These are phyloP conservation scores for Melieria picta DNA, from an alignment of 2,888 invertebrate species.

Conservation along the genomic window DNA sequence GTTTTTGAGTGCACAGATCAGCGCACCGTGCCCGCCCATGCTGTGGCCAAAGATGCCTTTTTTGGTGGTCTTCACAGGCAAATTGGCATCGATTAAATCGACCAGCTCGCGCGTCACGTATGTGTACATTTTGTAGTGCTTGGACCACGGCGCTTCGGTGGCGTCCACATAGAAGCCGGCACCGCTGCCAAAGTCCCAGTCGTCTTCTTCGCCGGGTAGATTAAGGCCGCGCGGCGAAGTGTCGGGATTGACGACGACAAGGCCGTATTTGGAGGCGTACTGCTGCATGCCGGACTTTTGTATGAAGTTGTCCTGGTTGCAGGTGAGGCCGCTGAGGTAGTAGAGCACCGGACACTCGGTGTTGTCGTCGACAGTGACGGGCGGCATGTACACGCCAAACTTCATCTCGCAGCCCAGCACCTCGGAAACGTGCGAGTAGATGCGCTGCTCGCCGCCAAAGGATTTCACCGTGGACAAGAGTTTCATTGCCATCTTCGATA, in stretches of 20 bases:
- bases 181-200: constrained; percentile 93
- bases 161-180: constrained; percentile 98
- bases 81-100: constrained; percentile 78
- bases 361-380: constrained; percentile 67
- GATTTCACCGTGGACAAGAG: constrained; percentile 53
- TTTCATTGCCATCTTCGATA: constrained; percentile 49
- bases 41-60: constrained; percentile 88
- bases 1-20: constrained; percentile 89
- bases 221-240: constrained; percentile 93
- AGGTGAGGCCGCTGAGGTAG: constrained; percentile 91
- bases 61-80: constrained; percentile 71
- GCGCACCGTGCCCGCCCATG: constrained; percentile 98
- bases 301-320: constrained; percentile 95
- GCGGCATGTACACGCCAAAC: constrained; percentile 91
- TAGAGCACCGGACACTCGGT: constrained; percentile 83
- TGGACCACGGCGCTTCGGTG: constrained; percentile 88
- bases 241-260: constrained; percentile 93
- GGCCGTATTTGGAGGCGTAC: constrained; percentile 84
- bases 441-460: constrained; percentile 60
- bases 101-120: constrained; percentile 92
- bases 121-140: constrained; percentile 93
- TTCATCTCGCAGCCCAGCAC: constrained; percentile 90
- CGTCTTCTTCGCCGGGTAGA: constrained; percentile 89
- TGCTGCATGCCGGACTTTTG: constrained; percentile 95
- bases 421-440: constrained; percentile 62